These are phyloP conservation scores for Nicator chloris DNA, from an alignment of 2,113 vertebrate genomes.

Conservation along the genomic window DNA sequence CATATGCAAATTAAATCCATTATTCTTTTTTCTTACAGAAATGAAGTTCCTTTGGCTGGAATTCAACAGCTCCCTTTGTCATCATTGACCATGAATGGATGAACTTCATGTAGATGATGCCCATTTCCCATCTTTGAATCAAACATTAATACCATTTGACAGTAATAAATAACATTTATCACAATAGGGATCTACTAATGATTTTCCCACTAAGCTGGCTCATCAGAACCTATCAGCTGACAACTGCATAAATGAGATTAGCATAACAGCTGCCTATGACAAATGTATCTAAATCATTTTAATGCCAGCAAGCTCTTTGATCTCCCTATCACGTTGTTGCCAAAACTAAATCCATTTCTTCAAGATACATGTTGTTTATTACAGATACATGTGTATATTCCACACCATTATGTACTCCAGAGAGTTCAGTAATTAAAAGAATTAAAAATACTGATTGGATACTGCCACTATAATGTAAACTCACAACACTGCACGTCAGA, in stretches of 20 bases:
- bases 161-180: constrained; percentile 99
- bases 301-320: constrained; percentile 80
- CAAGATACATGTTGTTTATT: constrained; percentile 73
- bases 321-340: constrained; percentile 77
- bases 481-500: constrained; percentile 31
- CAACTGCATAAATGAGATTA: constrained; percentile 92
- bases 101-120: constrained; percentile 78
- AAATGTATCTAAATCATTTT: constrained; percentile 91
- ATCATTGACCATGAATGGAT: constrained; percentile 81
- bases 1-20: constrained; percentile 95
- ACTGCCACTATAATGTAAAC: constrained; percentile 18
- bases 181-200: constrained; percentile 97
- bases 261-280: constrained; percentile 92
- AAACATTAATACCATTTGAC: constrained; percentile 96
- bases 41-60: constrained; percentile 88
- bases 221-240: constrained; percentile 91
- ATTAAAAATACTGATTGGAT: constrained; percentile 60
- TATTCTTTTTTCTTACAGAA: constrained; percentile 82
- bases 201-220: constrained; percentile 86
- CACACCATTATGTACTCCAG: constrained; percentile 45
- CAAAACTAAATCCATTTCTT: constrained; percentile 75
- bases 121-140: constrained; percentile 89
- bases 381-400: constrained; percentile 73
- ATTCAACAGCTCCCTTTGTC: constrained; percentile 86
- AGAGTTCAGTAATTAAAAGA: constrained; percentile 72